Evolutionary conservation across 2,113 vertebrate genomes (phyloP).

Genomic region (Neotragus moschatus): DNA sequence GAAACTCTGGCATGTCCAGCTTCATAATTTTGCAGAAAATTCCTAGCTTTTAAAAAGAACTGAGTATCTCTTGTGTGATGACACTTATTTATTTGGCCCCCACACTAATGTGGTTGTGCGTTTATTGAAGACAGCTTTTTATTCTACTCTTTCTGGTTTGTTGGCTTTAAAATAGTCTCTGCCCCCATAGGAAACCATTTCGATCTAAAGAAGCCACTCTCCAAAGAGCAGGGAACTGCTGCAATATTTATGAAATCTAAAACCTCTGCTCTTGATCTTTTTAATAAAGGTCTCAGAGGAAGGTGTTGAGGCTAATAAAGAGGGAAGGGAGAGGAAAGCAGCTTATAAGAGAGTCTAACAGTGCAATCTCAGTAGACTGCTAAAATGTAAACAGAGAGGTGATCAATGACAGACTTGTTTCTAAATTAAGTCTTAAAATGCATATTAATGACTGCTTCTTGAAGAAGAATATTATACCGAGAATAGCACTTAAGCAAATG

Average conservation of each 20-base stretch:
- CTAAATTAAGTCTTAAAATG: conserved; percentile 77
- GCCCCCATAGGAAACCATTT: conserved; percentile 73
- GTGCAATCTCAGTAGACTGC: conserved; percentile 48
- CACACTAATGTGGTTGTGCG: conserved; percentile 57
- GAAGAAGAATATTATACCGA: conserved; percentile 35
- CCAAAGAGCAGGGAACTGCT: conserved; percentile 71
- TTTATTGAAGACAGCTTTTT: conserved; percentile 69
- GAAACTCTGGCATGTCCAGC: not conserved
- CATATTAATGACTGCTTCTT: conserved; percentile 72
- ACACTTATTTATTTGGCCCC: conserved; percentile 59
- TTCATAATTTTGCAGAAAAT: conserved; percentile 37
- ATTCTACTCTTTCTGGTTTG: conserved; percentile 71
- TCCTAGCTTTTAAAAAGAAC: conserved; percentile 28
- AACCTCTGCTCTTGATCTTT: conserved; percentile 79
- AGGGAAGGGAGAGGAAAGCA: conserved; percentile 57
- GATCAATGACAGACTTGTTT: conserved; percentile 70
- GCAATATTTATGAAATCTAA: conserved; percentile 83
- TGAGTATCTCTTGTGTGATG: conserved; percentile 32
- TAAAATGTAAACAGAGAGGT: conserved; percentile 76
- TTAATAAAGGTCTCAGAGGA: conserved; percentile 78
- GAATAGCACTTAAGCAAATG: conserved; percentile 39
- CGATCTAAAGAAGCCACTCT: conserved; percentile 74
- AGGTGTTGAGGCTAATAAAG: conserved; percentile 65
- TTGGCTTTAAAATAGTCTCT: conserved; percentile 78
- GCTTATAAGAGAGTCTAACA: conserved; percentile 53